Evolutionary conservation across 1,140 invertebrate species (phyloP).

Genomic region (Aphelinus atriplicis): DNA sequence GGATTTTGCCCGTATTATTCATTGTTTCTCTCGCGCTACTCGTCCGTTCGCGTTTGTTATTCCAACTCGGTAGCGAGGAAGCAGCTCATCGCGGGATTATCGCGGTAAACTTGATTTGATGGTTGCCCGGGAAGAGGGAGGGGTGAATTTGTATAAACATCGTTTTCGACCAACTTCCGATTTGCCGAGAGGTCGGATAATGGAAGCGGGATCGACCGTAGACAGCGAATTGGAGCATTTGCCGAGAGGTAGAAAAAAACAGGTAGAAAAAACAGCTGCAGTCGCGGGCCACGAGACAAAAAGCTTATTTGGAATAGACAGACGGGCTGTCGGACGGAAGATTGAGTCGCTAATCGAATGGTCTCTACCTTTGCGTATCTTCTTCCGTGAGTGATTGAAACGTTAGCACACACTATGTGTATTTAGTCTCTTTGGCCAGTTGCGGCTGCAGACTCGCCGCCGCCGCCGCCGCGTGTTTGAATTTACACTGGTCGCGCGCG

Average conservation of each 20-base stretch:
- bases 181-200: no score
- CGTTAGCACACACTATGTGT: slow-evolving; percentile 3
- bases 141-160: no score
- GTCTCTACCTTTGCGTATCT: slow-evolving; percentile 22
- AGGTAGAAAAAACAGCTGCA: not conserved
- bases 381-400: slow-evolving; percentile 29
- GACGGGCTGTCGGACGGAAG: slow-evolving; percentile 8
- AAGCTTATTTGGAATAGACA: slow-evolving; percentile 24
- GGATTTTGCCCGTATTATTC: no score
- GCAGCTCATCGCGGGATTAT: no score
- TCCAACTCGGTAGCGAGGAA: no score
- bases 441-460: no score
- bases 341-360: slow-evolving; percentile 32
- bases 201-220: no score
- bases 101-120: no score
- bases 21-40: no score
- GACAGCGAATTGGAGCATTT: not conserved
- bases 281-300: slow-evolving; percentile 8
- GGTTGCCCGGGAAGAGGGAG: no score
- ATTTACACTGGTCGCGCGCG: not conserved
- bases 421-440: slow-evolving; percentile 11
- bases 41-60: no score
- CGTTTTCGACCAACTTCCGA: no score
- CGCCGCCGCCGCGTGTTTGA: not conserved
- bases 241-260: not conserved